Evolutionary conservation across 2,888 invertebrate genomes (phyloP), one percentile per base, ranked within the genome.

Genomic region (Iselma pallidipennis): DNA sequence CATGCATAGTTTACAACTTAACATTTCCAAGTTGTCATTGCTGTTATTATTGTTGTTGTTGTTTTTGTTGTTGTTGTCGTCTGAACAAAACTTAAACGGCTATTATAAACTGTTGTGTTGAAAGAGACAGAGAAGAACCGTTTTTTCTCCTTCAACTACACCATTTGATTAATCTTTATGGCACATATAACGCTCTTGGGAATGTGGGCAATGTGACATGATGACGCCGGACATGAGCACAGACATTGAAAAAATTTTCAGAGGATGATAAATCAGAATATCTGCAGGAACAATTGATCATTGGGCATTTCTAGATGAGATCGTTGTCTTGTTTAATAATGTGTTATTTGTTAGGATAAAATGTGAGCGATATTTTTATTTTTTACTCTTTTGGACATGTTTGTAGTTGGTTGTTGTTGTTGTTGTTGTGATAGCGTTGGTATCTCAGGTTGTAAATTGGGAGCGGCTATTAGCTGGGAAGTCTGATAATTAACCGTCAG

Each of bases 401-500:
- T 4, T 25, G 4, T 4, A 25, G 25, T 25, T 25, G 6, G 6
- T 25, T 25, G 25, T 25, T 4, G 25, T 25, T 25, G 6, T 5
- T 25, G 29, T 7, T 29, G 29, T 12, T 50, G 49, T n/a, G n/a
- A n/a, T n/a, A n/a, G n/a, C n/a, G n/a, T n/a, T n/a, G n/a, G n/a
- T n/a, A n/a, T n/a, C n/a, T n/a, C n/a, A n/a, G n/a, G n/a, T 49
- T 57, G 54, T 51, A 58, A 62, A 62, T 62, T 55, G 51, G 55
- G 28, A 19, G 28, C n/a, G 48, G 55, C 50, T 55, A 62, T 62
- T 58, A 55, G 31, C 49, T 16, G 42, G 51, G 56, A 55, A 59
- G 49, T 48, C 42, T 33, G 56, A 56, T 63, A 63, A 63, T 63
- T 63, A 57, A 63, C 59, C 42, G 49, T 23, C 59, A 37, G 33